A percentile compares a stretch with the other conserved stretches of the same genome.
These are phyloP conservation scores for Liolophura sinensis DNA, from an alignment of 1,140 invertebrate species.

Conservation along the genomic window DNA sequence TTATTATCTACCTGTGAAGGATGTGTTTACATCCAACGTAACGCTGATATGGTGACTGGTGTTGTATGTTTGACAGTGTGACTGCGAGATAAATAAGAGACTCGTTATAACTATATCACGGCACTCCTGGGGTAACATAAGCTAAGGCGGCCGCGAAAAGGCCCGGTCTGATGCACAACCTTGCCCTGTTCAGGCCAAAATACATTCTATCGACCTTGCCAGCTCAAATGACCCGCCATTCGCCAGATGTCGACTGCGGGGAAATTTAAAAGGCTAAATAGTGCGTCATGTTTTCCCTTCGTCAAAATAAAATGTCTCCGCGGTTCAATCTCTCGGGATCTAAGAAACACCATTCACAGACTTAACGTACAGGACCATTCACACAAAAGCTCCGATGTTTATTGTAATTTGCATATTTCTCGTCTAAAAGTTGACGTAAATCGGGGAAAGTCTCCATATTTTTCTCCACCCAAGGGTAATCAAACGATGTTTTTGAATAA, in stretches of 20 bases:
- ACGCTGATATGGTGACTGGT: too few species aligned
- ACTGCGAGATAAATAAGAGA: too few species aligned
- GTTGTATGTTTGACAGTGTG: too few species aligned
- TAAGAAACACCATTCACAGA: background rate
- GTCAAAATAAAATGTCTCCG: background rate
- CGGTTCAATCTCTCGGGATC: too few species aligned
- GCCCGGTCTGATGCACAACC: too few species aligned
- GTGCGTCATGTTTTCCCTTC: background rate
- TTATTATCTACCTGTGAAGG: too few species aligned
- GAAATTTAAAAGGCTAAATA: conserved; percentile 49
- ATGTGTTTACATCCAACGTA: too few species aligned
- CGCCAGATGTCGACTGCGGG: conserved; percentile 39
- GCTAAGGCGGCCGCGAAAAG: too few species aligned
- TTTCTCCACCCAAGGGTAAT: background rate
- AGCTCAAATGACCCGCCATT: conserved; percentile 36
- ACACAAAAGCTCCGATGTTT: background rate
- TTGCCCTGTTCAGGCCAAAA: too few species aligned
- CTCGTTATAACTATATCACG: too few species aligned
- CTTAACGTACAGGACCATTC: background rate
- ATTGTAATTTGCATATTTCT: background rate
- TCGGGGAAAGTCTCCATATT: conserved; percentile 1
- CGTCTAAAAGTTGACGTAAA: conserved; percentile 3
- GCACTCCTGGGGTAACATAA: too few species aligned
- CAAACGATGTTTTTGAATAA: background rate
- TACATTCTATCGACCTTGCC: conserved; percentile 24